Base-by-base conservation (phyloP, 2,113 vertebrate genomes). In the Burhinus bistriatus region DNA sequence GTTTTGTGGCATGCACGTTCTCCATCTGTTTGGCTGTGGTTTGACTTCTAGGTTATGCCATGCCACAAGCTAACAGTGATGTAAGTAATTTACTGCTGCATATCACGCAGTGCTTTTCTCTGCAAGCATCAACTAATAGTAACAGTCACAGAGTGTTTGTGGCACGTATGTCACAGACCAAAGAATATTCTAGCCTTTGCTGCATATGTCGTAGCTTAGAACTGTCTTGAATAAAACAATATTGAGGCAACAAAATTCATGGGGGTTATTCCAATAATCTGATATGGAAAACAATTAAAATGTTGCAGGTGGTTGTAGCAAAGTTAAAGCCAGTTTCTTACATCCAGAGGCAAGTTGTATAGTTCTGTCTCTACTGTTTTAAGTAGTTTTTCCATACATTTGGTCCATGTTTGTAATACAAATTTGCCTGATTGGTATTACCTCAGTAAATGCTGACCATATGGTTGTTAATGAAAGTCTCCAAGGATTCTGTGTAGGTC, bases 21-120 rank as follows among this genome's bases (percentile, higher is more conserved):
- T 79, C 87, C 94, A 90, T 94, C 90, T 94, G 89, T 89, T 96
- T 95, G 81, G 73, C 94, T 77, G 94, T 89, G 91, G 91, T 77
- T 94, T 96, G 91, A 89, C 75, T 84, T 89, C 59, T 94, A 54
- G 81, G 54, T 82, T 93, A 38, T 95, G 89, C 91, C 93, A 94
- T 96, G 95, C 93, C 93, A 83, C 92, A 90, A 23, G 42, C 78
- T 93, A 78, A 83, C 54, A 89, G 62, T 82, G 89, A 69, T 96
- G 86, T 40, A 89, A 94, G 73, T 85, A 64, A 89, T 87, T 93
- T 93, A 89, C 81, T 95, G 91, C 80, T 80, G 26, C 2, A 0
- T 65, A 77, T 95, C 89, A 95, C 5, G 32, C 73, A 54, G 59
- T 87, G 61, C 80, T 91, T 92, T 90, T 76, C 76, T 79, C 65